Conservation (phyloP, 2,888 invertebrate species). For the Synanthedon formicaeformis region DNA sequence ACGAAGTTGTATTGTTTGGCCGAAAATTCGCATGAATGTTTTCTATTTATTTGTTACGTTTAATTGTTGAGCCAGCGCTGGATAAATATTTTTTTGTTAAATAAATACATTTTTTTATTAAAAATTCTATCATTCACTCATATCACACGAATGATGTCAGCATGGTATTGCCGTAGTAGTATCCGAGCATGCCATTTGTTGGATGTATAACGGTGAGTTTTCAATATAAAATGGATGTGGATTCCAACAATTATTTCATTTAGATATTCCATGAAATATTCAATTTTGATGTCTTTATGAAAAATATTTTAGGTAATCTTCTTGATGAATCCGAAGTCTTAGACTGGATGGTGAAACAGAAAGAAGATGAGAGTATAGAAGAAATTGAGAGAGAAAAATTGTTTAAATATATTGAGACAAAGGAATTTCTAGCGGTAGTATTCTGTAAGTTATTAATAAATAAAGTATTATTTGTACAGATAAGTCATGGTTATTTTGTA, state of each 20-base stretch:
- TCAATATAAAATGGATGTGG: slow-evolving; percentile 65
- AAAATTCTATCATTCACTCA: slow-evolving; percentile 48
- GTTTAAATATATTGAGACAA: slow-evolving; percentile 86
- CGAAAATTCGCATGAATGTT: slow-evolving; percentile 64
- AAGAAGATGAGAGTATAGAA: slow-evolving; percentile 91
- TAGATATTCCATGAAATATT: slow-evolving; percentile 21
- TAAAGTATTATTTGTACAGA: neutral
- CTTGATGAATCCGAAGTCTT: slow-evolving; percentile 84
- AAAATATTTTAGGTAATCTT: slow-evolving; percentile 62
- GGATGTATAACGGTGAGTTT: slow-evolving; percentile 65
- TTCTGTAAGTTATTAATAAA: slow-evolving; percentile 81
- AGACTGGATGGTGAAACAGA: slow-evolving; percentile 92
- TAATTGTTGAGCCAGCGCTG: slow-evolving; percentile 61
- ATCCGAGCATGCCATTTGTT: slow-evolving; percentile 61
- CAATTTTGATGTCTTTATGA: slow-evolving; percentile 26
- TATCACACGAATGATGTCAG: slow-evolving; percentile 65
- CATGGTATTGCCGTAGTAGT: slow-evolving; percentile 62
- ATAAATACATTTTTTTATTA: slow-evolving; percentile 63
- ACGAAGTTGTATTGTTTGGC: slow-evolving; percentile 55
- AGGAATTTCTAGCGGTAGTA: slow-evolving; percentile 91
- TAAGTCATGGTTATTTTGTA: too few relatives aligned
- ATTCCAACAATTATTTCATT: slow-evolving; percentile 38
- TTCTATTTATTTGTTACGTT: slow-evolving; percentile 57
- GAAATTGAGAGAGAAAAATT: slow-evolving; percentile 87
- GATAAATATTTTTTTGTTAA: slow-evolving; percentile 57